phyloP scores from a whole-genome alignment of 1,140 invertebrate genomes.

The Polypedilum pembai region DNA sequence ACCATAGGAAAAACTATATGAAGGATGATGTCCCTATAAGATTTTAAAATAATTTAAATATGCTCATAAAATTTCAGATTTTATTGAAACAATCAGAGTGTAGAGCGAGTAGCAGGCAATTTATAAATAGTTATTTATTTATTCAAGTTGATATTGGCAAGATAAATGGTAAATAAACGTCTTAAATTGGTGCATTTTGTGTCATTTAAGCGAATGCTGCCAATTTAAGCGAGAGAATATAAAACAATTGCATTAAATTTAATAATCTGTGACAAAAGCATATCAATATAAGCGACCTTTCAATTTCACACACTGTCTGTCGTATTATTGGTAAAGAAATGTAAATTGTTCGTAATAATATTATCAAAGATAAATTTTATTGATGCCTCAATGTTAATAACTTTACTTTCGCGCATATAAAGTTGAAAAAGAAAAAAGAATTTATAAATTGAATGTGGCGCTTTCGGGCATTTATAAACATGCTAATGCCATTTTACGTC shows the following conservation, averaged over 20 bases:
- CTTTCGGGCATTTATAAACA: constrained; percentile 1
- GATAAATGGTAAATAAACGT: no score
- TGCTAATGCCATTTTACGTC: neutral
- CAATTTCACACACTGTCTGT: no score
- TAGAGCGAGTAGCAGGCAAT: no score
- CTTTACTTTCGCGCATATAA: neutral
- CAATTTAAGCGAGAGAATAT: neutral
- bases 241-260: constrained; percentile 5
- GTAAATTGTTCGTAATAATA: no score
- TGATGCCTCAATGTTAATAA: constrained; percentile 10
- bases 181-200: neutral
- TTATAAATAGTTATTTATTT: no score
- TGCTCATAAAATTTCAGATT: no score
- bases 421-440: neutral
- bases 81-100: no score
- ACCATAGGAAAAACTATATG: constrained; percentile 61
- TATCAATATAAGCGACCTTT: neutral
- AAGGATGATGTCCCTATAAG: constrained; percentile 49
- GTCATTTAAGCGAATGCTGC: neutral
- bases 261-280: constrained; percentile 3
- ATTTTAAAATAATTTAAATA: no score
- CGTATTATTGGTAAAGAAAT: no score
- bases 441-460: neutral
- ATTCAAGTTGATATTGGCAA: no score
- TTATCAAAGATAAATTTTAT: neutral